Evolutionary conservation across 2,888 invertebrate species (phyloP).

Genomic region (Callyntrura sp.): DNA sequence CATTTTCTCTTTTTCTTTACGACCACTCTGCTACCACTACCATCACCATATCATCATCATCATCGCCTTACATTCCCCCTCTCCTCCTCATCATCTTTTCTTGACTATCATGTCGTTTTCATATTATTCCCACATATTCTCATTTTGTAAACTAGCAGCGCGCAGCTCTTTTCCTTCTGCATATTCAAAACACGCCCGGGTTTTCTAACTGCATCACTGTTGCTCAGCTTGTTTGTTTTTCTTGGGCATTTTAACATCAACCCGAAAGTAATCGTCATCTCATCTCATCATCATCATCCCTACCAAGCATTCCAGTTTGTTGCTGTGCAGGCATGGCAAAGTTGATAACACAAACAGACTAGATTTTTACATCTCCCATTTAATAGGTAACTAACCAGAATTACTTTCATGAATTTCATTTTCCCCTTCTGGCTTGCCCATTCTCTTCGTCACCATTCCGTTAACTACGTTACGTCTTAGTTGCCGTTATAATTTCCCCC

Average conservation of each 20-base stretch:
- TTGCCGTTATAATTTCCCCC: neutral
- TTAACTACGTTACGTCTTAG: slow-evolving; percentile 20
- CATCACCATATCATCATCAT: slow-evolving; percentile 44
- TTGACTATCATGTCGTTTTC: slow-evolving; percentile 58
- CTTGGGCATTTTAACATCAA: slow-evolving; percentile 44
- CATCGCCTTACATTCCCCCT: slow-evolving; percentile 1
- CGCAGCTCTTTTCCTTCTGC: slow-evolving; percentile 59
- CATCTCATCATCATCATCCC: neutral
- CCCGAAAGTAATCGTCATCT: neutral
- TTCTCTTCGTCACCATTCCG: slow-evolving; percentile 5
- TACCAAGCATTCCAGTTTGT: slow-evolving; percentile 61
- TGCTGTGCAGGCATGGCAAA: slow-evolving; percentile 1
- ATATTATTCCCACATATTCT: neutral
- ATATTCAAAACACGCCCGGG: slow-evolving; percentile 72
- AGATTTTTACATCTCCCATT: slow-evolving; percentile 48
- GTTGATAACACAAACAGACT: slow-evolving; percentile 38
- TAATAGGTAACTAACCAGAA: neutral
- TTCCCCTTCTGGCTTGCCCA: slow-evolving; percentile 41
- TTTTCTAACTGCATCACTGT: too few species aligned
- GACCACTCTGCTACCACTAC: slow-evolving; percentile 34
- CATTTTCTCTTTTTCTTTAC: slow-evolving; percentile 6
- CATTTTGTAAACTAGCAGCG: slow-evolving; percentile 29
- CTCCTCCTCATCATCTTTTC: too few species aligned
- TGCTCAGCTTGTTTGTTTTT: slow-evolving; percentile 58
- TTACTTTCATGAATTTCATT: slow-evolving; percentile 66